Evolutionary conservation across 2,888 invertebrate genomes (phyloP), one percentile per base, ranked within the genome.

Genomic region (Cyaniris semiargus): DNA sequence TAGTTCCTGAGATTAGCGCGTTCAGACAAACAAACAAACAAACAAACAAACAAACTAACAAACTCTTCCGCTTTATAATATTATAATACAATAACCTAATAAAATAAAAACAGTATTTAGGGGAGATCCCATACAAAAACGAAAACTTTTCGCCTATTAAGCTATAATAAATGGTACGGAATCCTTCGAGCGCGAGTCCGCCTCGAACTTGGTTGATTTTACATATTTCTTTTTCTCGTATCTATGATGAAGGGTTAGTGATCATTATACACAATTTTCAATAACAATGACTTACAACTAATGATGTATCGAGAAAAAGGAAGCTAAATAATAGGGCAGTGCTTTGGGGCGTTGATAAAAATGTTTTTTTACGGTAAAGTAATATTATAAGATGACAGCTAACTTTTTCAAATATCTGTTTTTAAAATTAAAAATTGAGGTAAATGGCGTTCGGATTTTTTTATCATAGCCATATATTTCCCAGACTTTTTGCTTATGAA

Each of bases 171-270:
- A n/a, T n/a, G n/a, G 15, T 48, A 53, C 53, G 53, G 53, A 53
- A 53, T 53, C 53, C 53, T 0, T 53, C 5, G 15, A 1, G 53
- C 53, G 53, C 53, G 18, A 18, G 53, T 53, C 53, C 18, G 5
- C 18, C 18, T 53, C 53, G 53, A 1, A 18, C 18, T 53, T 53
- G 18, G 53, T 53, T 15, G 0, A 18, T 53, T 53, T 53, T 53
- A n/a, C n/a, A n/a, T n/a, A 53, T 86, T 90, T 88, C 88, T 90
- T 89, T 87, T 80, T 84, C 86, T 89, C 89, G 6, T 27, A 89
- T 90, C 89, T 88, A 81, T 88, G 88, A 89, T 88, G 89, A 89
- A 89, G 89, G 89, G 90, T 88, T 89, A 90, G 89, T 89, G 89
- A 89, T 91, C 89, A 92, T 92, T 90, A 91, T 89, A 88, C 87